Evolutionary conservation across 2,113 vertebrate genomes (phyloP), one percentile per base, ranked within the genome.

Genomic region (Jaculus jaculus): DNA sequence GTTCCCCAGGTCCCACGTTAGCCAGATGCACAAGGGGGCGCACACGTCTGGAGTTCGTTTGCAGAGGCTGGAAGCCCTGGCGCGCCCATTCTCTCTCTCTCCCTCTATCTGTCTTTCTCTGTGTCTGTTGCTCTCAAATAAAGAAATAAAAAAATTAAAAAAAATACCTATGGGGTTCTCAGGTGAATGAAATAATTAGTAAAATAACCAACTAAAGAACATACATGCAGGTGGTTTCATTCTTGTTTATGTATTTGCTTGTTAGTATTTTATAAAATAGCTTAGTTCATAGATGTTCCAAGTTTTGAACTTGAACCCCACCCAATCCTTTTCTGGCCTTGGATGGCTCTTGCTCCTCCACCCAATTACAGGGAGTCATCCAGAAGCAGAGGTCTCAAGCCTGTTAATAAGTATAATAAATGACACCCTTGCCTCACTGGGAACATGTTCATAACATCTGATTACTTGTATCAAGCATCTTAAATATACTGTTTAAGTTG

Each of bases 191-290:
- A 92, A 71, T 30, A 30, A 42, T 12, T 47, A 51, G 21, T n/a
- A 37, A 84, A 81, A 80, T 47, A 84, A 58, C 10, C 24, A 65
- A 2, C 65, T 72, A 47, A 39, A 88, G 66, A 65, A 3, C 20
- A n/a, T 68, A 18, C 28, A 16, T n/a, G 78, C 11, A 78, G 30
- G 24, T 82, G 7, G 5, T 24, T 84, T 84, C 26, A 16, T 79
- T 82, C 47, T 66, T 79, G 32, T 16, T 37, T 74, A 21, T 20
- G 11, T 79, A 63, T 69, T 87, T 5, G 37, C 54, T 80, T 84
- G n/a, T 32, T 61, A 79, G 75, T 34, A 73, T 89, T 93, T 91
- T 84, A 63, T 74, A 72, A 87, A 90, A 51, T n/a, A 92, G 20
- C 11, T 10, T 39, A 23, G 66, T 47, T 90, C 26, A 84, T 30